These are phyloP conservation scores for Criorhina ranunculi DNA, from an alignment of 2,888 invertebrate species.

Conservation along the genomic window DNA sequence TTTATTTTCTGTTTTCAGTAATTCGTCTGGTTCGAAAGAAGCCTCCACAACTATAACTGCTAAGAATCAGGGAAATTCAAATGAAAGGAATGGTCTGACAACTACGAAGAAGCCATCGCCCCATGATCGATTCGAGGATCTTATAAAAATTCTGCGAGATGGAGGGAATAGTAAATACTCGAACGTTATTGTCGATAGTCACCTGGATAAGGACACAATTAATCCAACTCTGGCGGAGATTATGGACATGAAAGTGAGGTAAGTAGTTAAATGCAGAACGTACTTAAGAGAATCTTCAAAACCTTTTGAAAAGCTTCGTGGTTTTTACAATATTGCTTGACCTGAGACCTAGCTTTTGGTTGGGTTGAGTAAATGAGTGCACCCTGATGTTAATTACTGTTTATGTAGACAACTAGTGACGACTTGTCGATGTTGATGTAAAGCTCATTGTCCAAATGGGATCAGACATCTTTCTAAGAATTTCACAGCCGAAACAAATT, in stretches of 20 bases:
- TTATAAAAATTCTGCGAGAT: constrained; percentile 79
- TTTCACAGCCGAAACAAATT: too few species aligned
- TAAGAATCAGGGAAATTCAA: constrained; percentile 77
- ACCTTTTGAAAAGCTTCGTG: too few species aligned
- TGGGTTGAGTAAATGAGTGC: too few species aligned
- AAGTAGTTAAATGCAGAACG: constrained; percentile 77
- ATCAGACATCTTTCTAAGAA: too few species aligned
- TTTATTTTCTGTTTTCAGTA: constrained; percentile 79
- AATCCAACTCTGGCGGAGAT: constrained; percentile 90
- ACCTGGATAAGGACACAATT: constrained; percentile 85
- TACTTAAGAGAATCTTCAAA: too few species aligned
- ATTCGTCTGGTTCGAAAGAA: constrained; percentile 84
- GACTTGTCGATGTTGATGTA: too few species aligned
- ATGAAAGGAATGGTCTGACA: constrained; percentile 75
- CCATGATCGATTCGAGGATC: constrained; percentile 83
- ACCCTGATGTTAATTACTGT: too few species aligned
- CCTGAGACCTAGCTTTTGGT: too few species aligned
- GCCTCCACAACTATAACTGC: constrained; percentile 82
- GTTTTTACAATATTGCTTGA: too few species aligned
- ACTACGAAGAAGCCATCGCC: constrained; percentile 81
- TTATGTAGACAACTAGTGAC: too few species aligned
- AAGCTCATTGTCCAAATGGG: too few species aligned
- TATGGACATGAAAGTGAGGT: constrained; percentile 86
- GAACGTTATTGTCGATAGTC: constrained; percentile 84
- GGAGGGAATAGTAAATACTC: constrained; percentile 79